phyloP scores from a whole-genome alignment of 64 coral and sea anemone genomes.

The Catalaphyllia jardinei region DNA sequence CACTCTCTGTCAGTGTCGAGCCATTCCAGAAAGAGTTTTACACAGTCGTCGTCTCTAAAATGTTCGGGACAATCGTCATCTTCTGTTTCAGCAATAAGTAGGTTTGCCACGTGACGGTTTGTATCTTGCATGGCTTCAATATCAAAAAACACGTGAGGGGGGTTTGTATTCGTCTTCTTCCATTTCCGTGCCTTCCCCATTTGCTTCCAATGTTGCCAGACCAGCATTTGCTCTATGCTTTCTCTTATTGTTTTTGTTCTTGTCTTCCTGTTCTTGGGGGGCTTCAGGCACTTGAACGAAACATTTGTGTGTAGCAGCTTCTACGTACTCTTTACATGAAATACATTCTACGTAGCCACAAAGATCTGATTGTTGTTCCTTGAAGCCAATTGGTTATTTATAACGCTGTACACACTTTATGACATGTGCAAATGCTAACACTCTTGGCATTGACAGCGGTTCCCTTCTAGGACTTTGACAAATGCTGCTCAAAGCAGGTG shows the following conservation, averaged over 20 bases:
- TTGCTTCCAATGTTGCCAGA: no score
- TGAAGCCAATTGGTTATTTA: not conserved
- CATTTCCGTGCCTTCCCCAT: not conserved
- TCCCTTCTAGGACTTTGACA: not conserved
- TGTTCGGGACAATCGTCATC: not conserved
- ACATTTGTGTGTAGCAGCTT: not conserved
- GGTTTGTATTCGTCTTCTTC: not conserved
- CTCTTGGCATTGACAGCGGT: not conserved
- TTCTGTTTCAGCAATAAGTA: not conserved
- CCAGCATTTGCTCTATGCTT: not conserved
- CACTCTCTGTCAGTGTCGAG: not conserved
- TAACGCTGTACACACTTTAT: not conserved
- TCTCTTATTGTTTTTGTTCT: not conserved
- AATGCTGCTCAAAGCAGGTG: not conserved
- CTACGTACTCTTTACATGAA: conserved; percentile 39
- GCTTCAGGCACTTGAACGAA: conserved; percentile 17
- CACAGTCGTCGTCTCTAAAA: conserved; percentile 20
- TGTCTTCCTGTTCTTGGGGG: not conserved
- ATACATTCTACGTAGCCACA: conserved; percentile 31
- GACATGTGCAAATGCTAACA: not conserved
- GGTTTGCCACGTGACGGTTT: conserved; percentile 25
- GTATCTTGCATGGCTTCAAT: conserved; percentile 47
- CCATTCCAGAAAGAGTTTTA: conserved; percentile 38
- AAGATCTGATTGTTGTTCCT: not conserved
- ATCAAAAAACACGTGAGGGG: conserved; percentile 46